Percentiles rank a stretch among this genome's conserved stretches.
Evolutionary conservation across 2,113 vertebrate genomes (phyloP).

Genomic region (Tretioscincus oriximinensis): DNA sequence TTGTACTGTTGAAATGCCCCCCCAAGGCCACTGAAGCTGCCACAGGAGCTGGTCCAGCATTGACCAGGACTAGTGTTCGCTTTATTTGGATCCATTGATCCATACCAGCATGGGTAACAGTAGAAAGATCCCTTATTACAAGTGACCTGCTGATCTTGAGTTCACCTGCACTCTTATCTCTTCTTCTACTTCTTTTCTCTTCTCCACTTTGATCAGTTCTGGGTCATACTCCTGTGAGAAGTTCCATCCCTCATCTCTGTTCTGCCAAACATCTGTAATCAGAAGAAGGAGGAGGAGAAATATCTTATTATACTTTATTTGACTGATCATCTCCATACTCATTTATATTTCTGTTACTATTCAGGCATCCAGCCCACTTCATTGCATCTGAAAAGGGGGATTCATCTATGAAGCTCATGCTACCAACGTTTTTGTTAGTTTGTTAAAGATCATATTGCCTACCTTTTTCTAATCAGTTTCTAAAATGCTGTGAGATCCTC

Average conservation of each 20-base stretch:
- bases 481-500: no score
- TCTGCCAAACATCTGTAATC: conserved; percentile 76
- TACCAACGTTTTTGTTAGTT: background rate
- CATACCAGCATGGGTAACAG: no score
- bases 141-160: background rate
- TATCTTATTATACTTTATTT: no score
- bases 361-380: no score
- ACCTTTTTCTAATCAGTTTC: no score
- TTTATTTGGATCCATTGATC: no score
- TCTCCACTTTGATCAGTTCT: conserved; percentile 77
- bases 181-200: conserved; percentile 77
- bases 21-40: no score
- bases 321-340: no score
- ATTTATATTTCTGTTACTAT: background rate
- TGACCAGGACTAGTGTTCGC: no score
- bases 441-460: no score
- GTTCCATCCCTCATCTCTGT: conserved; percentile 73
- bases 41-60: no score
- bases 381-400: background rate
- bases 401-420: background rate
- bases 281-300: conserved; percentile 6
- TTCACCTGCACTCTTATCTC: conserved; percentile 85
- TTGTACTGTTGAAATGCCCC: no score
- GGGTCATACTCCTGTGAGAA: conserved; percentile 77
- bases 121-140: rapidly evolving